Base-by-base conservation (phyloP, 37 sponge, comb jelly and placozoan species). In the Aplysina aerophoba region DNA sequence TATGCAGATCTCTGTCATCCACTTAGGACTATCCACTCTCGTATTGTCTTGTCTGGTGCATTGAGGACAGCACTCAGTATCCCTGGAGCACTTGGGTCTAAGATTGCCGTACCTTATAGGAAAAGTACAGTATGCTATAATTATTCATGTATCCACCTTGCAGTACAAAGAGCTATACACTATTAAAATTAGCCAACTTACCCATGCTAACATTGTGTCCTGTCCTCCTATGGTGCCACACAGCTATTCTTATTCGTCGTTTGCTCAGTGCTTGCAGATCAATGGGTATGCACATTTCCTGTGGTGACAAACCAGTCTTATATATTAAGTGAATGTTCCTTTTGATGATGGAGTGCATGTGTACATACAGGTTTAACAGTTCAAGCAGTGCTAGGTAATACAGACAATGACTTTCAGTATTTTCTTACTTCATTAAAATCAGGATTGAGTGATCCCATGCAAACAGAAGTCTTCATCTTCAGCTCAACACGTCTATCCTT, bases 21-120 rank as follows among this genome's bases (percentile, higher is more conserved):
- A 69, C 71, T 69, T 15, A 69, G 71, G 28, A 35, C 34, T 17
- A 69, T 69, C 71, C 71, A 69, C 30, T 69, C 71, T 12, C 71
- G 0, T 31, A 31, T 69, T 31, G 71, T 30, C 28, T 31, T 69
- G 71, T 69, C 6, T 24, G 71, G 71, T 11, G 71, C 14, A 30
- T 16, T 31, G 35, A 69, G 34, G 13, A 35, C 71, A 30, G 28
- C 34, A 34, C 71, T 35, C 1, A 69, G 34, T 69, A 69, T 35
- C 34, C 34, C 71, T 17, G 71, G 34, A 30, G 28, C 71, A 30
- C 19, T 31, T n/a, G 17, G 34, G 34, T 16, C 34, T 30, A 69
- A 35, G 17, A 35, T 31, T 69, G 71, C 71, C 17, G 71, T 34
- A 69, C 71, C 71, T 69, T 30, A 27, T 31, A 8, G 64, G 64